Base-by-base conservation (phyloP, 2,888 invertebrate genomes). In the Linnaemya tessellans region DNA sequence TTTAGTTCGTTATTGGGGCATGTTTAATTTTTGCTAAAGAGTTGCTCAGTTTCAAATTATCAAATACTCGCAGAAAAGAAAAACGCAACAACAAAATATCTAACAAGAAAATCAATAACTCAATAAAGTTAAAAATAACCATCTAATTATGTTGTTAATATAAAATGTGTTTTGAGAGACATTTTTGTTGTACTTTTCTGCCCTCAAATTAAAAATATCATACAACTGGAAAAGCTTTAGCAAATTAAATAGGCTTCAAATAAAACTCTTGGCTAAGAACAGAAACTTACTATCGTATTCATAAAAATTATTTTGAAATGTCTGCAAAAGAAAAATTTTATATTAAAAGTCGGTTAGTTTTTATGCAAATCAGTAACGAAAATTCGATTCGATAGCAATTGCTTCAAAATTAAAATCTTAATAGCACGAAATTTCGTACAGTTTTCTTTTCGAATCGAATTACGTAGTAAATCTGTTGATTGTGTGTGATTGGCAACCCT, bases 51-150 rank as follows among this genome's bases (percentile, higher is more conserved):
- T 58, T 68, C 30, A 81, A 64, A 49, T 46, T 68, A 43, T 64
- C 43, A 38, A 62, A 41, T 58, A 51, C 49, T 54, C 20, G 4
- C 30, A 41, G 5, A 38, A 56, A 56, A 51, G 5, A 30, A 35
- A 18, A 49, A 38, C 22, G 15, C 4, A 56, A 20, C 9, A 62
- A 25, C 38, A 64, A 56, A 43, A 62, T 25, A 7, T 38, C n/a
- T 18, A 51, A 51, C 30, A 56, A 67, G 11, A 81, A 80, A 81
- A 84, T 77, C 77, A 60, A 75, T 74, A 79, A 86, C 49, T 67
- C 80, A 64, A 80, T 79, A 80, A 68, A 65, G 49, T 73, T 80
- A 80, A 60, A 74, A 80, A 80, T 80, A 80, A 56, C 11, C 75
- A 58, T 65, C 65, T 58, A 41, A 67, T 58, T 70, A 54, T 51